A percentile compares a stretch with the other conserved stretches of the same genome.
phyloP scores from a whole-genome alignment of 1,140 invertebrate species.

The Laupala kohalensis region DNA sequence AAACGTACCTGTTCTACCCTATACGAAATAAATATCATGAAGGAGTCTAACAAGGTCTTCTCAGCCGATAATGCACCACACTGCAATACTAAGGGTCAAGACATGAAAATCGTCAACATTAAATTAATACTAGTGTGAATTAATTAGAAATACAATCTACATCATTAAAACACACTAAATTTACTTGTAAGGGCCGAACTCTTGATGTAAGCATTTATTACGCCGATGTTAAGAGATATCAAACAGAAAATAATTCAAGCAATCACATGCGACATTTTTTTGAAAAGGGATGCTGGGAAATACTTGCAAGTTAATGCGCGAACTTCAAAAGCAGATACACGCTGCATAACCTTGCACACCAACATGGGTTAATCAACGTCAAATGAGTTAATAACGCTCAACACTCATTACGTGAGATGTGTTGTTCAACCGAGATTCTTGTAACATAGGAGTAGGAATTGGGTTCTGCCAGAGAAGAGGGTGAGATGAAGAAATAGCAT shows the following conservation, averaged over 20 bases:
- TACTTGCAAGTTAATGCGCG: not conserved
- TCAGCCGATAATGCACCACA: not conserved
- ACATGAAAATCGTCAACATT: not conserved
- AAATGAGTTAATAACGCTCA: no score
- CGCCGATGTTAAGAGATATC: not conserved
- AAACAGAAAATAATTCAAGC: not conserved
- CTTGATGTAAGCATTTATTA: no score
- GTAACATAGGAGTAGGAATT: no score
- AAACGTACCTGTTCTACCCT: not conserved
- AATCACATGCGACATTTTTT: conserved; percentile 6
- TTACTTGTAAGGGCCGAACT: no score
- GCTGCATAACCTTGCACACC: no score
- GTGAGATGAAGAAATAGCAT: no score
- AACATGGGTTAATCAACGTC: no score
- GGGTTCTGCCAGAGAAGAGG: no score
- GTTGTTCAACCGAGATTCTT: no score
- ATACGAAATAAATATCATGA: not conserved
- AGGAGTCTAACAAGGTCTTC: not conserved
- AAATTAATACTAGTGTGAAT: not conserved
- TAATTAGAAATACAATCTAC: not conserved
- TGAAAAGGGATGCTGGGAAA: not conserved
- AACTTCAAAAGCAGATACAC: not conserved
- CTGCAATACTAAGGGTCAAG: not conserved
- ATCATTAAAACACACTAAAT: not conserved
- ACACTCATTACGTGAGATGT: no score